A percentile compares a stretch with the other conserved stretches of the same genome.
These are phyloP conservation scores for Pherbina coryleti DNA, from an alignment of 2,888 invertebrate genomes.

Conservation along the genomic window DNA sequence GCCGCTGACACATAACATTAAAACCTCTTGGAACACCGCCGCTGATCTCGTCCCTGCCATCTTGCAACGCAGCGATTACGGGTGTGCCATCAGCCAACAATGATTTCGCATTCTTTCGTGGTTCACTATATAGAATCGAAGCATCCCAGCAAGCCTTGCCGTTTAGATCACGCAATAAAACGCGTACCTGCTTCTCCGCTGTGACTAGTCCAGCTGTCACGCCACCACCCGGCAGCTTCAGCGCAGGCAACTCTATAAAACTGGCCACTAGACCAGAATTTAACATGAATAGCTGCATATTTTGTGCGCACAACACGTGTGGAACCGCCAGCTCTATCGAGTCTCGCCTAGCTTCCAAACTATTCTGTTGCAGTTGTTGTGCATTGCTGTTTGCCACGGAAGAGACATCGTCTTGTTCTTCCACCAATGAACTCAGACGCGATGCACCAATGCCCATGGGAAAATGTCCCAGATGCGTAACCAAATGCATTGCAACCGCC, in stretches of 20 bases:
- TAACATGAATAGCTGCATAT: conserved; percentile 87
- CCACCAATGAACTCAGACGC: conserved; percentile 88
- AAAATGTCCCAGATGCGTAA: conserved; percentile 94
- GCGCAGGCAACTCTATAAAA: conserved; percentile 87
- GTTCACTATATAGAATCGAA: conserved; percentile 87
- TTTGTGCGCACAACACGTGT: conserved; percentile 86
- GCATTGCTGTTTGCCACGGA: background rate
- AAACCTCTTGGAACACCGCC: conserved; percentile 38
- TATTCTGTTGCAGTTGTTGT: conserved; percentile 42
- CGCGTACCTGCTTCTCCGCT: conserved; percentile 86
- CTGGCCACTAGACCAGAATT: conserved; percentile 87
- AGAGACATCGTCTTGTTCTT: conserved; percentile 89
- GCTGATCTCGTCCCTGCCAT: conserved; percentile 4
- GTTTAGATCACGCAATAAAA: conserved; percentile 88
- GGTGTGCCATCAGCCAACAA: conserved; percentile 9
- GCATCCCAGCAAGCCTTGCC: conserved; percentile 98
- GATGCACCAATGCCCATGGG: conserved; percentile 92
- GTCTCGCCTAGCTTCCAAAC: conserved; percentile 58
- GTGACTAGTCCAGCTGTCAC: conserved; percentile 83
- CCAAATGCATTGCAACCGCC: conserved; percentile 82
- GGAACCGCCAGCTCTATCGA: conserved; percentile 76
- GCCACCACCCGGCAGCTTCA: conserved; percentile 84
- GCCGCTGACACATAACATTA: conserved; percentile 45
- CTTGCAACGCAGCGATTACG: background rate
- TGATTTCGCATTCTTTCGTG: conserved; percentile 61